phyloP scores from a whole-genome alignment of 2,797 vertebrate genomes.

The Pseudomugil tenellus region DNA sequence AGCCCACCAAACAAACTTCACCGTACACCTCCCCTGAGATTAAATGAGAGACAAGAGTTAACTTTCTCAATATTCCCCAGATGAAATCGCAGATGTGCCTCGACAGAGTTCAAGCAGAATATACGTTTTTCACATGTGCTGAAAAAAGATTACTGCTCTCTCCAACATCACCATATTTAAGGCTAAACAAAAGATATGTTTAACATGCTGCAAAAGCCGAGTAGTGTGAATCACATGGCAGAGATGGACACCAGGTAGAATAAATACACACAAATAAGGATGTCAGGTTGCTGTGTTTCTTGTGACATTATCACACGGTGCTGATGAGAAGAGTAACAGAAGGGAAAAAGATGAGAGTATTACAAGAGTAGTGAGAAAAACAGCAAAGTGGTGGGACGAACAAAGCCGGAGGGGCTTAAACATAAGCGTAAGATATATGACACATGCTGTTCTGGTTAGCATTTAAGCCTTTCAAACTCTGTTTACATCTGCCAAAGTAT shows the following conservation, averaged over 20 bases:
- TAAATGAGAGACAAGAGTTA: background rate
- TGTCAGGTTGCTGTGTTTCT: slow-evolving; percentile 31
- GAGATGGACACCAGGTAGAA: slow-evolving; percentile 1
- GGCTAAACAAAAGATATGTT: background rate
- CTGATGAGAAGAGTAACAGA: slow-evolving; percentile 16
- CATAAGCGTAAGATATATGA: slow-evolving; percentile 38
- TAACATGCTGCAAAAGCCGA: background rate
- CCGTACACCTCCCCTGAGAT: background rate
- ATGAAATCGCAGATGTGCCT: background rate
- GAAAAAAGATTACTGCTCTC: background rate
- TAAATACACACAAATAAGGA: slow-evolving; percentile 18
- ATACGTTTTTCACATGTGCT: background rate
- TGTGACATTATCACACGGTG: slow-evolving; percentile 13
- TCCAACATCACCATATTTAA: background rate
- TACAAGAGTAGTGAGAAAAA: slow-evolving; percentile 21
- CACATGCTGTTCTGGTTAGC: slow-evolving; percentile 54
- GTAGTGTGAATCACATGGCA: background rate
- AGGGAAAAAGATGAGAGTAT: slow-evolving; percentile 39
- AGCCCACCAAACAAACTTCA: background rate
- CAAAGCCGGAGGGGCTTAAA: slow-evolving; percentile 20
- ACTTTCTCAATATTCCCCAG: slow-evolving; percentile 7
- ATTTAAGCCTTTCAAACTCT: slow-evolving; percentile 30
- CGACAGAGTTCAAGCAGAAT: background rate
- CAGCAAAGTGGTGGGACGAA: background rate
- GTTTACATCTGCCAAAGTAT: slow-evolving; percentile 54